Base-by-base conservation (phyloP, 2,113 vertebrate genomes). In the Rhodinocichla rosea region DNA sequence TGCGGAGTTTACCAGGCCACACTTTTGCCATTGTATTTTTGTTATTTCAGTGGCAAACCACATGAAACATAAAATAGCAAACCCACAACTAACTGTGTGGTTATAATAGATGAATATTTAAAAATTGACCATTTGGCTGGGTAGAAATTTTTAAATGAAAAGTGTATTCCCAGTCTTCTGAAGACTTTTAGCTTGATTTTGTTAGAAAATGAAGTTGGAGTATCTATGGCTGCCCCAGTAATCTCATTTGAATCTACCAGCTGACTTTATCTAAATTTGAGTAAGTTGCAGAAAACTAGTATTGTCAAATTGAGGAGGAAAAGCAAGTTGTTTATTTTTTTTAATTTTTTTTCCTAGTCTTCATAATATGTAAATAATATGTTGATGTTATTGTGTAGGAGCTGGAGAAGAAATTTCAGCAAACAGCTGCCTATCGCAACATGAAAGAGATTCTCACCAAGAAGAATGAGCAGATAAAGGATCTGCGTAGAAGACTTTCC, bases 381-480 rank as follows among this genome's bases (percentile, higher is more conserved):
- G 18, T 59, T 91, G 67, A 20, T 83, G 11, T 55, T 92, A 24
- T 63, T 91, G 3, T 22, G 19, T 78, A 99, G 99, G 99, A 99
- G 70, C 80, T 99, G 74, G 99, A 99, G 47, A 99, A 98, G 95
- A 99, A 99, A 94, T 99, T 99, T 92, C 99, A 99, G 93, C 99
- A 99, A 97, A 99, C 99, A 12, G 98, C 98, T 64, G 99, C 99
- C 7, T 99, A 99, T 83, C 98, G 99, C 83, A 99, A 99, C 97
- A 99, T 99, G 99, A 99, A 99, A 89, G 99, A 99, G 95, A 99
- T 99, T 76, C 98, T 99, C 12, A 98, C 97, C 50, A 99, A 98
- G 97, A 99, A 99, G 97, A 99, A 99, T 3, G 99, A 99, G 23
- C 99, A 99, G 96, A 99, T 99, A 91, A 99, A 99, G 96, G 99